Percentiles rank a stretch among this genome's conserved stretches.
Evolutionary conservation across 2,888 invertebrate species (phyloP).

Genomic region (Pollenia griseotomentosa): DNA sequence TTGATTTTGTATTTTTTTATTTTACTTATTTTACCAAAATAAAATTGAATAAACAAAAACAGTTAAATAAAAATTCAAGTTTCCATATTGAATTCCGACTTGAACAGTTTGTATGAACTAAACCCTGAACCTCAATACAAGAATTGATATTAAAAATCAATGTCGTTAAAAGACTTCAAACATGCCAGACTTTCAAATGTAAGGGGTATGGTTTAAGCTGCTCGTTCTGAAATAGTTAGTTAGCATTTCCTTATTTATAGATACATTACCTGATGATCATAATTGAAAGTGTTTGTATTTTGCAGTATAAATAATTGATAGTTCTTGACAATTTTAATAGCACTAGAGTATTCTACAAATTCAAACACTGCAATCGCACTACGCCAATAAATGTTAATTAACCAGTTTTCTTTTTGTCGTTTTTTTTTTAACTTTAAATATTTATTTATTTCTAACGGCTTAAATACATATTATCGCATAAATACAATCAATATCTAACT

Average conservation of each 20-base stretch:
- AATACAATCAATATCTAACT: background rate
- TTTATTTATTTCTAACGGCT: constrained; percentile 31
- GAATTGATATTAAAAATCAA: background rate
- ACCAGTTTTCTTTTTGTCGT: too few species aligned
- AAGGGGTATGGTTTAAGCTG: background rate
- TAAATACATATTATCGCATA: background rate
- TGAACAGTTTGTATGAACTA: background rate
- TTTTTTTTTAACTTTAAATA: too few species aligned
- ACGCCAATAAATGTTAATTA: too few species aligned
- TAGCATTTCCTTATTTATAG: constrained; percentile 4
- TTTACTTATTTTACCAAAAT: too few species aligned
- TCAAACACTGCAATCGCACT: too few species aligned
- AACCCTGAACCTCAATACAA: constrained; percentile 4
- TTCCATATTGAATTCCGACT: too few species aligned
- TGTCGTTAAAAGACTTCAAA: background rate
- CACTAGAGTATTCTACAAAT: background rate
- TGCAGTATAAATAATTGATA: too few species aligned
- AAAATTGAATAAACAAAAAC: too few species aligned
- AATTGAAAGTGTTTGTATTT: constrained; percentile 2
- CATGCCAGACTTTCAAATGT: background rate
- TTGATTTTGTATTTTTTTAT: too few species aligned
- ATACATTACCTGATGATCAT: background rate
- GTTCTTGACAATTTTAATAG: too few species aligned
- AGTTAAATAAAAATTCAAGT: too few species aligned
- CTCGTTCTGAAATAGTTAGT: background rate